Conservation (phyloP, 1,140 invertebrate genomes). For the Pogonomyrmex californicus region DNA sequence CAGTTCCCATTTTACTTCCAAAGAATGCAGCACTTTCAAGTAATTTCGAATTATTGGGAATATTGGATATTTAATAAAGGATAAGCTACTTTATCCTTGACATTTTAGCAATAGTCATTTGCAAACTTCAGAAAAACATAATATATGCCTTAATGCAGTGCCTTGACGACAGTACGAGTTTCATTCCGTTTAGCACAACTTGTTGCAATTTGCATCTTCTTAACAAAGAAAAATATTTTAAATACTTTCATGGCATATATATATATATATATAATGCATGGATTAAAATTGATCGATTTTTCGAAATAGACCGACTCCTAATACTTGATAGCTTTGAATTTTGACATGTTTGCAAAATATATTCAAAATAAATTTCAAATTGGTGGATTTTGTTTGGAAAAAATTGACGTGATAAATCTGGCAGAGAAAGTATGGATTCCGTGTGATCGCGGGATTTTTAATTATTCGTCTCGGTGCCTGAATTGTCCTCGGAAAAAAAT, state of each 20-base stretch:
- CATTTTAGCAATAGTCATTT: neutral
- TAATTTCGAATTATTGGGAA: slow-evolving; percentile 15
- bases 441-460: neutral
- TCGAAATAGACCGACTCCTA: neutral
- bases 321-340: neutral
- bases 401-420: neutral
- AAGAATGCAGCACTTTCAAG: neutral
- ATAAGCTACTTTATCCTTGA: neutral
- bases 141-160: neutral
- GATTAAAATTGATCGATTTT: neutral
- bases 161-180: neutral
- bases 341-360: neutral
- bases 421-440: neutral
- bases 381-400: neutral
- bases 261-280: too few relatives aligned
- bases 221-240: neutral
- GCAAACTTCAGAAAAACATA: neutral
- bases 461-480: neutral
- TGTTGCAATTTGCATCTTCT: neutral
- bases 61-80: neutral
- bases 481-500: slow-evolving; percentile 5
- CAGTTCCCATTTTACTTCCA: slow-evolving; percentile 34
- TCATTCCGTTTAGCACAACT: neutral
- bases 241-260: neutral
- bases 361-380: neutral